Base-by-base conservation (phyloP, 2,888 invertebrate genomes). In the Hirtodrosophila alboralis region DNA sequence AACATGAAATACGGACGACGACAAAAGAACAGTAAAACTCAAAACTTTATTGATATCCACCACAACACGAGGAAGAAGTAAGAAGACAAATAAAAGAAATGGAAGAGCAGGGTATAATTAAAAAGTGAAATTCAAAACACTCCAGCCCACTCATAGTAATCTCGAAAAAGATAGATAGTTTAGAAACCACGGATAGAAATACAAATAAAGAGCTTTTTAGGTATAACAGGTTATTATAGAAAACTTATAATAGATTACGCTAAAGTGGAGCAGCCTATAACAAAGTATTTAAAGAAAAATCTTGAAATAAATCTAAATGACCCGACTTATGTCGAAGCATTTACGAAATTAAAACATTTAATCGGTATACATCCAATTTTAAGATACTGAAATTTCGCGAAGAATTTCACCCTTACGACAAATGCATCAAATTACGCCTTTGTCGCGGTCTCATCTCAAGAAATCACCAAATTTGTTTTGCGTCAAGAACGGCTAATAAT, bases 311-410 rank as follows among this genome's bases (percentile, higher is more conserved):
- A 44, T 21, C 18, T 21, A 23, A 23, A 33, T 13, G 33, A 44
- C 10, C 23, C 44, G 8, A 44, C 31, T 21, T 33, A 61, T 30
- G 44, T 60, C 3, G 53, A 45, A 8, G 52, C 53, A 12, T 68
- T 68, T 18, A 64, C 61, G 52, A 56, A 69, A 13, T 13, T 69
- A 7, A 34, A 18, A 18, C 18, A 18, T 3, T 21, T 61, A 14
- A 61, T 65, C 10, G 28, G 41, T 6, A 43, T 52, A 7, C 48
- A 60, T 8, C 18, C 18, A 18, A 18, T 18, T 18, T 4, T 18
- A 18, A 18, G 18, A 18, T 18, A 18, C 4, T 4, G 4, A 18
- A 18, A 18, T 18, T 18, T 18, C 18, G 18, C 2, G 18, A 18
- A 18, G 4, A 18, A 18, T 3, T 18, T 18, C 18, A 18, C 18